phyloP scores from a whole-genome alignment of 2,797 vertebrate species.

The Phrynocephalus forsythii region DNA sequence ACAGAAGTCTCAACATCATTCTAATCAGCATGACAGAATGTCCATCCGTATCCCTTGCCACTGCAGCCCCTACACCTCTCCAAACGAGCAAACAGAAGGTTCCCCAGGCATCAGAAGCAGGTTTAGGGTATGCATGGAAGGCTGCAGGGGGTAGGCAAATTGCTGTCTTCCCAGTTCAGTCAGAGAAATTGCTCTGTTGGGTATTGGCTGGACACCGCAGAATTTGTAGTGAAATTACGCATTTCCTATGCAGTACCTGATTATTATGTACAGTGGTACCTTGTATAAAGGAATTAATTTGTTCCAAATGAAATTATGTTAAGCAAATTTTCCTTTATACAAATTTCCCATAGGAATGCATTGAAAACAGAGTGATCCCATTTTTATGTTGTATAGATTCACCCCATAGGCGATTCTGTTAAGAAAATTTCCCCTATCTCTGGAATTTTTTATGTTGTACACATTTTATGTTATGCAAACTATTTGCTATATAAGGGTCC shows the following conservation, averaged over 20 bases:
- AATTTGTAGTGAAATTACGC: background rate
- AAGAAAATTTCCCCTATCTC: no score
- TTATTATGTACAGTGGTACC: background rate
- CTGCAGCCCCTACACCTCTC: background rate
- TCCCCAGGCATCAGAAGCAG: background rate
- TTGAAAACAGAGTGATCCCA: no score
- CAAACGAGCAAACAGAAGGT: background rate
- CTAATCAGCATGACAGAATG: background rate
- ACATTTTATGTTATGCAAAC: no score
- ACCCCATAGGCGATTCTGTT: no score
- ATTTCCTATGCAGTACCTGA: background rate
- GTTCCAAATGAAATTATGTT: no score
- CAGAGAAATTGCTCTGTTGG: background rate
- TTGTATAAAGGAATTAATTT: no score
- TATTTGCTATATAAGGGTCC: no score
- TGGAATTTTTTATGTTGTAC: no score
- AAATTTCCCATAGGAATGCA: no score
- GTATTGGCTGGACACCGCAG: background rate
- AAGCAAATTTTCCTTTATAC: no score
- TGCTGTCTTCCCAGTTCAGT: background rate
- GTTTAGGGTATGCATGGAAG: background rate
- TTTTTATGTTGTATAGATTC: no score
- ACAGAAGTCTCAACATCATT: background rate
- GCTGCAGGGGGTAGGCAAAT: background rate
- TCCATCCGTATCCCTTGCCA: background rate